phyloP scores from a whole-genome alignment of 2,888 invertebrate genomes.

The Pachymerium ferrugineum region DNA sequence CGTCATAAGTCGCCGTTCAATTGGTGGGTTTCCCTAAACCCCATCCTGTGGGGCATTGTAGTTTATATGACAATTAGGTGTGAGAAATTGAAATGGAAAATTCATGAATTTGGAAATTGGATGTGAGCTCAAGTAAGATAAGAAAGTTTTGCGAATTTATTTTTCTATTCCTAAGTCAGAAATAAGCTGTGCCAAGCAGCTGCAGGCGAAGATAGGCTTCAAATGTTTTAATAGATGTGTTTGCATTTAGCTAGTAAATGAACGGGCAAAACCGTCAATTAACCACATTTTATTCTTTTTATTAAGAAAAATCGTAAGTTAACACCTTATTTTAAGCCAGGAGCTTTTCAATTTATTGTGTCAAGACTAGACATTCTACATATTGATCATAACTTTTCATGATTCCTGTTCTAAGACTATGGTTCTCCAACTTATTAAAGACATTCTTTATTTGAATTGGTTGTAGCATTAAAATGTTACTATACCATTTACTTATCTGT shows the following conservation, averaged over 20 bases:
- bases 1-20: constrained; percentile 5
- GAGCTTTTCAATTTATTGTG: too few relatives aligned
- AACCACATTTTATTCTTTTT: background rate
- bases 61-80: constrained; percentile 23
- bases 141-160: constrained; percentile 27
- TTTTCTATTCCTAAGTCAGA: constrained; percentile 24
- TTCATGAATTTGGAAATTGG: constrained; percentile 27
- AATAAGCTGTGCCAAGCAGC: constrained; percentile 19
- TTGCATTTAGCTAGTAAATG: constrained; percentile 23
- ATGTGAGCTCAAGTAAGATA: constrained; percentile 24
- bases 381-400: too few relatives aligned
- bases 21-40: constrained; percentile 7
- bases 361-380: too few relatives aligned
- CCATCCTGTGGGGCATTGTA: constrained; percentile 15
- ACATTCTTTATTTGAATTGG: too few relatives aligned
- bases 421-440: too few relatives aligned
- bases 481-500: too few relatives aligned
- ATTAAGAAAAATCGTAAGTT: too few relatives aligned
- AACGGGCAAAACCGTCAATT: background rate
- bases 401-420: too few relatives aligned
- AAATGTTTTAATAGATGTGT: constrained; percentile 13
- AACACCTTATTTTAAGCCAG: too few relatives aligned
- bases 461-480: too few relatives aligned
- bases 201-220: constrained; percentile 27
- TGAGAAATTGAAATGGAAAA: constrained; percentile 27